These are phyloP conservation scores for Periplaneta americana DNA, from an alignment of 1,140 invertebrate genomes.

Conservation along the genomic window DNA sequence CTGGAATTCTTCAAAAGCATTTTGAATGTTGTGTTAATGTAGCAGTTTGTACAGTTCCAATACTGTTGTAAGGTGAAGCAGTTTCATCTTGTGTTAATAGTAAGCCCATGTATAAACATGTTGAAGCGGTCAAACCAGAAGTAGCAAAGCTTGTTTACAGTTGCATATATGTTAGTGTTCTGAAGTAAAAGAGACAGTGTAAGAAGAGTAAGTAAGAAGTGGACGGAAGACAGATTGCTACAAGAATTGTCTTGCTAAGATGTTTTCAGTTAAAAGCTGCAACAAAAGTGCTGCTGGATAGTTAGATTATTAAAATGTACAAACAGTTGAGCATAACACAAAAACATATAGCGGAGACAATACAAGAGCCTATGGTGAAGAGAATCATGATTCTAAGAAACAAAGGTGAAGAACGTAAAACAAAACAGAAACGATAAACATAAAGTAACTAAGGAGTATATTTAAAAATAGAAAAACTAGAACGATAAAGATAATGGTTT, in stretches of 20 bases:
- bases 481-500: neutral
- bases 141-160: neutral
- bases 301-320: neutral
- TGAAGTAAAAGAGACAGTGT: neutral
- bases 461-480: neutral
- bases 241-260: slow-evolving; percentile 3
- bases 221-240: slow-evolving; percentile 14
- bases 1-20: too few species aligned
- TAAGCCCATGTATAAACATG: neutral
- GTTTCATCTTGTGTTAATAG: neutral
- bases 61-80: neutral
- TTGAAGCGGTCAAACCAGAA: neutral
- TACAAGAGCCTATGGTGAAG: neutral
- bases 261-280: neutral
- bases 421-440: neutral
- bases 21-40: neutral
- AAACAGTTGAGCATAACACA: neutral
- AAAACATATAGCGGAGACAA: neutral
- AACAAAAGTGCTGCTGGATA: neutral
- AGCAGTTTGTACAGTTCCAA: neutral
- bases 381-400: too few species aligned
- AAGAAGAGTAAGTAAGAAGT: slow-evolving; percentile 1
- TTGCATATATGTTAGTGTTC: neutral
- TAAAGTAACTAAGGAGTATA: neutral
- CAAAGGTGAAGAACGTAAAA: neutral